Percentiles rank a stretch among this genome's conserved stretches.
Conservation (phyloP, 2,888 invertebrate species). For the Limenitis camilla region DNA sequence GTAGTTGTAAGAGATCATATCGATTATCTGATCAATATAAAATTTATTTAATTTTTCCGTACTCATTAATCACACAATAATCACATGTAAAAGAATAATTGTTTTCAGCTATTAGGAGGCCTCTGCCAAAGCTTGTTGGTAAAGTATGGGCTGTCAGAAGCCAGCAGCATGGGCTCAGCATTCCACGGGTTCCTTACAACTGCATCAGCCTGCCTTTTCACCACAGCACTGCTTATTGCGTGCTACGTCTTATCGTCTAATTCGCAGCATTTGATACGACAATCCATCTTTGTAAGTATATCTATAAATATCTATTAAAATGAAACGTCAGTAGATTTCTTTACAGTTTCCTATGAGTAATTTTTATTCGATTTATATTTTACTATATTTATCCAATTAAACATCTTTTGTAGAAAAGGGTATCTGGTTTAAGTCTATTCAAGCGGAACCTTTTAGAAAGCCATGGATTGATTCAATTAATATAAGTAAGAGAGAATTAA, state of each 20-base stretch:
- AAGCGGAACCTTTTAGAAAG: too few relatives aligned
- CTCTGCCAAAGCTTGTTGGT: conserved; percentile 87
- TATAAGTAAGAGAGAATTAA: too few relatives aligned
- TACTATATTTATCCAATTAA: too few relatives aligned
- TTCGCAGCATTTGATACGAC: conserved; percentile 82
- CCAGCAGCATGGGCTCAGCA: conserved; percentile 83
- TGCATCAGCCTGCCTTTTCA: conserved; percentile 85
- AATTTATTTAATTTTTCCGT: background rate
- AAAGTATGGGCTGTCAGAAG: conserved; percentile 84
- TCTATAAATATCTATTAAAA: background rate
- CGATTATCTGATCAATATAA: too few relatives aligned
- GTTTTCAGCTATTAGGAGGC: conserved; percentile 80
- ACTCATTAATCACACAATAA: background rate
- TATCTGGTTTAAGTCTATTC: too few relatives aligned
- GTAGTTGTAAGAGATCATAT: too few relatives aligned
- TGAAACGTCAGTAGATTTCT: background rate
- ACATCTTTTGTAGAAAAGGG: too few relatives aligned
- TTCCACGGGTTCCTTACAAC: conserved; percentile 88
- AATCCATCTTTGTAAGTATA: conserved; percentile 86
- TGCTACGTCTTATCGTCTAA: conserved; percentile 87
- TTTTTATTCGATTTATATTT: too few relatives aligned
- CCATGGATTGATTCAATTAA: too few relatives aligned
- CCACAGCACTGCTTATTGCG: conserved; percentile 81
- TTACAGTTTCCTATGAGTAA: background rate
- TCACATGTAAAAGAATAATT: background rate